Percentiles rank a stretch among this genome's conserved stretches.
phyloP scores from a whole-genome alignment of 2,888 invertebrate species.

The Noctua comes region DNA sequence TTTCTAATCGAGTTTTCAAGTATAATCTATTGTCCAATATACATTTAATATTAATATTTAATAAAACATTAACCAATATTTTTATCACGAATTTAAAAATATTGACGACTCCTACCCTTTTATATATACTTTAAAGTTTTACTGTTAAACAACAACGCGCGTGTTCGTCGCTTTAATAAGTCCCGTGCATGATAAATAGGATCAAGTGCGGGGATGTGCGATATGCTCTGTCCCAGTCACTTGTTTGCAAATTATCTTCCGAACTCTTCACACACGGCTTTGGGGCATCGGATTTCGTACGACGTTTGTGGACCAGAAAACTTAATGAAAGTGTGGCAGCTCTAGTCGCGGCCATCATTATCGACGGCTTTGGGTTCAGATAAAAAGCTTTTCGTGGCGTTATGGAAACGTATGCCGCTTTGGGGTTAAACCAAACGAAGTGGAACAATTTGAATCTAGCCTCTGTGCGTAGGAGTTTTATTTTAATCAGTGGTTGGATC shows the following conservation, averaged over 20 bases:
- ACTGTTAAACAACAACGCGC: conserved; percentile 81
- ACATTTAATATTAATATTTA: neutral
- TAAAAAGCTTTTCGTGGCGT: conserved; percentile 82
- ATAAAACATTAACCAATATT: neutral
- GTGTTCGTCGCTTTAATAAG: conserved; percentile 88
- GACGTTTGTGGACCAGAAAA: conserved; percentile 82
- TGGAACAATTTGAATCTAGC: conserved; percentile 72
- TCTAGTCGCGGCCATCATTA: conserved; percentile 84
- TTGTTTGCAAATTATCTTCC: conserved; percentile 62
- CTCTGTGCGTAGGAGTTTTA: conserved; percentile 63
- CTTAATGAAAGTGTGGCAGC: conserved; percentile 85
- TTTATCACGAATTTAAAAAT: neutral
- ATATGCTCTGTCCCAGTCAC: conserved; percentile 72
- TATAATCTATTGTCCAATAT: neutral
- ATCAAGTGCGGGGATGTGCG: conserved; percentile 82
- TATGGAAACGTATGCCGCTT: conserved; percentile 85
- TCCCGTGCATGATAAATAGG: conserved; percentile 88
- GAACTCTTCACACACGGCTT: conserved; percentile 72
- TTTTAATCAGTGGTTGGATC: conserved; percentile 65
- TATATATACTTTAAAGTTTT: conserved; percentile 80
- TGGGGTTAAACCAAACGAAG: conserved; percentile 77
- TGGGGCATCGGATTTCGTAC: conserved; percentile 80
- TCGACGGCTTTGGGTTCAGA: conserved; percentile 83
- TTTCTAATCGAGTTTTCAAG: conserved; percentile 8
- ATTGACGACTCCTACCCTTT: conserved; percentile 75